phyloP scores from a whole-genome alignment of 2,888 invertebrate species.

The Julus scanicus region DNA sequence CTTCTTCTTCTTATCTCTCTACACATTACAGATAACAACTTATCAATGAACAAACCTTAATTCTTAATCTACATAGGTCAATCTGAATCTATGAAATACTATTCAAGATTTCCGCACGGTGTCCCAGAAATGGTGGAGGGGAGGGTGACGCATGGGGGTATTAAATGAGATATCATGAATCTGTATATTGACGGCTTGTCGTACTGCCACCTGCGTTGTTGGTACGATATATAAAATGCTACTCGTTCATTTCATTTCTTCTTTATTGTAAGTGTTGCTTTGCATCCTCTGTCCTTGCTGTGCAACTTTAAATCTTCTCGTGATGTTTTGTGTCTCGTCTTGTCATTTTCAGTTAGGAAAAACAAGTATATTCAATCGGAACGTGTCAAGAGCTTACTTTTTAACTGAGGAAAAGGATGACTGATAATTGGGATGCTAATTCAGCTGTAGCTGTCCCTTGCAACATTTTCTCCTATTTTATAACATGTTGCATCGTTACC shows the following conservation, averaged over 20 bases:
- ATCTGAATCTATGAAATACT: constrained; percentile 35
- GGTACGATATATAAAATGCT: background rate
- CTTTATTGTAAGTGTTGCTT: background rate
- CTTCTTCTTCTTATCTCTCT: background rate
- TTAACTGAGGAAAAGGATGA: background rate
- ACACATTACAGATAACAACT: constrained; percentile 3
- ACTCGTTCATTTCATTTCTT: background rate
- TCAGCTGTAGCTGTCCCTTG: background rate
- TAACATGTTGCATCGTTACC: too few species aligned
- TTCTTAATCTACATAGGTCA: background rate
- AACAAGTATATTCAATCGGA: background rate
- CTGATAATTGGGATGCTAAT: background rate
- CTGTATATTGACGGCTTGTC: constrained; percentile 40
- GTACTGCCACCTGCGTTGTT: background rate
- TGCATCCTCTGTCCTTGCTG: background rate
- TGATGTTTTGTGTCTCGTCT: constrained; percentile 17
- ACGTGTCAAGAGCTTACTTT: background rate
- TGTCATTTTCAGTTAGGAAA: constrained; percentile 20
- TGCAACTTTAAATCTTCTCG: background rate
- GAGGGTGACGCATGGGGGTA: constrained; percentile 34
- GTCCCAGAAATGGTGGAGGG: constrained; percentile 26
- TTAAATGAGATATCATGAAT: constrained; percentile 45
- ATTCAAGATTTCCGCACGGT: constrained; percentile 13
- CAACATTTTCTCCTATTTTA: background rate
- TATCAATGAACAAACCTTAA: background rate